These are phyloP conservation scores for Gambelia wislizenii DNA, from an alignment of 2,797 vertebrate species.

Conservation along the genomic window DNA sequence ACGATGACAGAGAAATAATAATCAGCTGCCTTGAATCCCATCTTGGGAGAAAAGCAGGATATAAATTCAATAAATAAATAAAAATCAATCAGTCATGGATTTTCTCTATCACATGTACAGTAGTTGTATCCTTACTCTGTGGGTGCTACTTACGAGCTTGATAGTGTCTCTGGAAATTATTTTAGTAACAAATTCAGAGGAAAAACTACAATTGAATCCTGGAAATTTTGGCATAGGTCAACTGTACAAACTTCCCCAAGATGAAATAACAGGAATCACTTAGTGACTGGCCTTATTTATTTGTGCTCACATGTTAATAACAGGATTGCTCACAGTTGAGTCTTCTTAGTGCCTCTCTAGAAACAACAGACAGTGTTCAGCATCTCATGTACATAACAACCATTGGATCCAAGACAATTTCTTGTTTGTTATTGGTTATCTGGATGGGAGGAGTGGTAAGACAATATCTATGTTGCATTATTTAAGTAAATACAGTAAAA, in stretches of 20 bases:
- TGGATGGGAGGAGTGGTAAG: rapidly evolving
- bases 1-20: no score
- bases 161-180: not conserved
- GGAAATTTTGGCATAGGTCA: not conserved
- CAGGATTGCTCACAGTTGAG: slow-evolving; percentile 12
- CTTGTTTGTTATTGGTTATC: not conserved
- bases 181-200: rapidly evolving
- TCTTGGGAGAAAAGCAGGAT: no score
- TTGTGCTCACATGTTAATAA: slow-evolving; percentile 41
- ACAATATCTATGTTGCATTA: not conserved
- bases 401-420: slow-evolving; percentile 16
- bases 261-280: not conserved
- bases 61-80: no score
- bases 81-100: no score
- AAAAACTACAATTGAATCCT: not conserved
- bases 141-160: not conserved
- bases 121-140: not conserved
- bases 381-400: not conserved
- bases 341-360: slow-evolving; percentile 42
- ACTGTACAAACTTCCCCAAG: not conserved
- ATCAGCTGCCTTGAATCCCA: no score
- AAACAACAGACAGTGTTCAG: slow-evolving; percentile 47
- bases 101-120: not conserved
- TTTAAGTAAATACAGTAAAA: not conserved
- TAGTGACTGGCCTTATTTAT: not conserved